These are phyloP conservation scores for Leucophora obtusa DNA, from an alignment of 2,888 invertebrate genomes.

Conservation along the genomic window DNA sequence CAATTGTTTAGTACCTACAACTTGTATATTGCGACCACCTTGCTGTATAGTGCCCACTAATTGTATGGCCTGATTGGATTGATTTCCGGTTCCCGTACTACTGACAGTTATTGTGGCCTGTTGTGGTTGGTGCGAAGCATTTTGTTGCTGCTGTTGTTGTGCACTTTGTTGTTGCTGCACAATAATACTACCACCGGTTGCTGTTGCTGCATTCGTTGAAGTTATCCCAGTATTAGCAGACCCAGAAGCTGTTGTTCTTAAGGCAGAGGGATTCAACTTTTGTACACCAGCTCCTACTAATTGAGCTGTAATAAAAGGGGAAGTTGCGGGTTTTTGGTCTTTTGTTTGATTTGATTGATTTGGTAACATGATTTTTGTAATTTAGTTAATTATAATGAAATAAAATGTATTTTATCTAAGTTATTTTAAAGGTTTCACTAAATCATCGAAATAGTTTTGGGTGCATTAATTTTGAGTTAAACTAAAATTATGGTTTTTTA, in stretches of 20 bases:
- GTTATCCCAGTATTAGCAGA: conserved; percentile 39
- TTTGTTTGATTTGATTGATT: conserved; percentile 66
- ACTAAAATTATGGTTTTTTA: conserved; percentile 32
- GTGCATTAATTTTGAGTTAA: conserved; percentile 25
- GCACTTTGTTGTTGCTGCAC: conserved; percentile 67
- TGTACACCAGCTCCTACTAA: conserved; percentile 84
- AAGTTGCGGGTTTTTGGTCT: conserved; percentile 69
- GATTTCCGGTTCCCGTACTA: conserved; percentile 48
- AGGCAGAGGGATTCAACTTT: conserved; percentile 79
- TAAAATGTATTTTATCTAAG: conserved; percentile 13
- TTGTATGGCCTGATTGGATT: conserved; percentile 70
- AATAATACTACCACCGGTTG: conserved; percentile 64
- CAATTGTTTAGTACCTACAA: conserved; percentile 76
- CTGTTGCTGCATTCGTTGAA: conserved; percentile 66
- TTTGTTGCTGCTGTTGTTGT: conserved; percentile 66
- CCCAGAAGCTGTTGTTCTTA: conserved; percentile 75
- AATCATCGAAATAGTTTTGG: conserved; percentile 8
- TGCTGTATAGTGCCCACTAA: conserved; percentile 75
- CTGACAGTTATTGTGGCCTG: conserved; percentile 64
- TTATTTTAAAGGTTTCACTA: conserved; percentile 11
- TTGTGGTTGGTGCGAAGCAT: conserved; percentile 59
- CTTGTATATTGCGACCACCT: conserved; percentile 77
- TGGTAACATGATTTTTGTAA: conserved; percentile 57
- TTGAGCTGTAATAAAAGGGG: conserved; percentile 78
- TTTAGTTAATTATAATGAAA: conserved; percentile 46